Evolutionary conservation across 64 coral and sea anemone species (phyloP).

Genomic region (Catalaphyllia jardinei): DNA sequence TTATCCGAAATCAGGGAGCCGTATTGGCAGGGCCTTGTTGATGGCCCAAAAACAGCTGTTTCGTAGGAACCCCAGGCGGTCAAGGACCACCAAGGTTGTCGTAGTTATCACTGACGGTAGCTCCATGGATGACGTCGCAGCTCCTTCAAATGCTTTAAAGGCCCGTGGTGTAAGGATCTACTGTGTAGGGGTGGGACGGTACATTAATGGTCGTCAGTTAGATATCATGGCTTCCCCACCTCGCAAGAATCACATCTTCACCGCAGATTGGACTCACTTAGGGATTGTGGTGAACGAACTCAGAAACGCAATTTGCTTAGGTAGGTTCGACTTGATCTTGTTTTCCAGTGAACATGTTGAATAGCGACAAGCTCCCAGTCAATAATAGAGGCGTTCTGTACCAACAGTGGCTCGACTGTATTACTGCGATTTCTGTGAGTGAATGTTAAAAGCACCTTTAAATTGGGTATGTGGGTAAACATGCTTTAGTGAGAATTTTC

Average conservation of each 20-base stretch:
- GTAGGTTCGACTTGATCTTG: neutral
- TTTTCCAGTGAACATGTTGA: neutral
- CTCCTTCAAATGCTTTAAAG: constrained; percentile 49
- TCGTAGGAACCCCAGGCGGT: constrained; percentile 34
- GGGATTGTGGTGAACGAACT: constrained; percentile 52
- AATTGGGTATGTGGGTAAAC: too few relatives aligned
- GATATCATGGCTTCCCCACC: constrained; percentile 61
- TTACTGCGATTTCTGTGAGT: too few relatives aligned
- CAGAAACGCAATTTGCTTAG: constrained; percentile 62
- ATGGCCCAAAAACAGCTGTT: constrained; percentile 46
- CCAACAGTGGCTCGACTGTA: too few relatives aligned
- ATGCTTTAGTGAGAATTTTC: too few relatives aligned
- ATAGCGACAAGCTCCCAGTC: too few relatives aligned
- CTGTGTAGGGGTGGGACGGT: constrained; percentile 56
- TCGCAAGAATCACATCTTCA: constrained; percentile 65
- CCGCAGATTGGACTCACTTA: constrained; percentile 63
- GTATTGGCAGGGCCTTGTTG: constrained; percentile 49
- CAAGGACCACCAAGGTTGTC: constrained; percentile 40
- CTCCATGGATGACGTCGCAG: constrained; percentile 58
- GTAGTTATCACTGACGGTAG: constrained; percentile 63
- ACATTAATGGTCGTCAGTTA: constrained; percentile 68
- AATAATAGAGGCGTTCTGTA: too few relatives aligned
- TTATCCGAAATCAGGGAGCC: constrained; percentile 64
- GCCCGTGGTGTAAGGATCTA: constrained; percentile 62
- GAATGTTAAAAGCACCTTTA: too few relatives aligned